A percentile compares a stretch with the other conserved stretches of the same genome.
Conservation (phyloP, 2,888 invertebrate species). For the Anoncus sp. region DNA sequence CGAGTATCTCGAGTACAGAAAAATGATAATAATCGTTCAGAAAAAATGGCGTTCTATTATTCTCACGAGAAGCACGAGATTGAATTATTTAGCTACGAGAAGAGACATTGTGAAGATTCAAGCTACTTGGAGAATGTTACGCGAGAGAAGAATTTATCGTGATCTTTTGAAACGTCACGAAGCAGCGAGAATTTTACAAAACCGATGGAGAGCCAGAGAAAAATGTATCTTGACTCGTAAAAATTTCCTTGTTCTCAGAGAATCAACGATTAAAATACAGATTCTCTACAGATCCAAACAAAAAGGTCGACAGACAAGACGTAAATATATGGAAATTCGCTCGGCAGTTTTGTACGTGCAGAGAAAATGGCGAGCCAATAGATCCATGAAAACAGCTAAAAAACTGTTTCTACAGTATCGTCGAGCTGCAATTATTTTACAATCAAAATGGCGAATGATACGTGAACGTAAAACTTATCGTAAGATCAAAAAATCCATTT, state of each 20-base stretch:
- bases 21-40: constrained; percentile 72
- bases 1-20: constrained; percentile 57
- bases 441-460: constrained; percentile 68
- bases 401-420: constrained; percentile 35
- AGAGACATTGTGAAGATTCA: constrained; percentile 78
- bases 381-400: constrained; percentile 60
- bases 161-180: constrained; percentile 29
- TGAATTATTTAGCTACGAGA: constrained; percentile 72
- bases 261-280: constrained; percentile 82
- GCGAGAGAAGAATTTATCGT: constrained; percentile 53
- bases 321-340: constrained; percentile 73
- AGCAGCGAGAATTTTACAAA: constrained; percentile 72
- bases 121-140: constrained; percentile 68
- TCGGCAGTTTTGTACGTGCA: constrained; percentile 80
- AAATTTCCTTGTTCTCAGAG: constrained; percentile 70
- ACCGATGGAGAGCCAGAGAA: constrained; percentile 77
- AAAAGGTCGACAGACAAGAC: constrained; percentile 69
- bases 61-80: constrained; percentile 71
- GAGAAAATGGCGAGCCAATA: constrained; percentile 78
- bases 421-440: constrained; percentile 74
- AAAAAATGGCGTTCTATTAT: constrained; percentile 74
- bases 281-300: constrained; percentile 81
- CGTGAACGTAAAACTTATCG: constrained; percentile 42
- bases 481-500: constrained; percentile 69
- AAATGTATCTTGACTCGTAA: constrained; percentile 43